These are phyloP conservation scores for Sinocyclocheilus anshuiensis DNA, from an alignment of 2,113 vertebrate species.

Conservation along the genomic window DNA sequence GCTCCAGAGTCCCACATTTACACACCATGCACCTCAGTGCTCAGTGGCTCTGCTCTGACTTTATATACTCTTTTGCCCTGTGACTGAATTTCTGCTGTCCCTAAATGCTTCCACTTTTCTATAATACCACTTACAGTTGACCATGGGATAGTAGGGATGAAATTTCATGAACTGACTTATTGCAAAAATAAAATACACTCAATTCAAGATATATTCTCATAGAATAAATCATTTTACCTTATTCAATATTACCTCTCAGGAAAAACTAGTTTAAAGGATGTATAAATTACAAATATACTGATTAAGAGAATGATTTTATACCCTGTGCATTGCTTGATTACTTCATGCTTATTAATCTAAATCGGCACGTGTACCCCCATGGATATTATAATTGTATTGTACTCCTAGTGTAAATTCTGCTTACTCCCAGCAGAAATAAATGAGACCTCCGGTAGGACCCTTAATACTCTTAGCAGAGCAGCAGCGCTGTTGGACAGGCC, in stretches of 20 bases:
- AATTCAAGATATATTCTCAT: neutral
- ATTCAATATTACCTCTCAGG: neutral
- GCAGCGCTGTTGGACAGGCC: slow-evolving; percentile 36
- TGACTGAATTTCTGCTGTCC: no score
- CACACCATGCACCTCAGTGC: no score
- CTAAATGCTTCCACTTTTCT: no score
- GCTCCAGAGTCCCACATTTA: no score
- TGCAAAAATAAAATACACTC: neutral
- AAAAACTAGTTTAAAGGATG: neutral
- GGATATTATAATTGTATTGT: slow-evolving; percentile 37
- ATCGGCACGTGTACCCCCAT: slow-evolving; percentile 13
- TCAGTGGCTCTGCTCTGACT: no score
- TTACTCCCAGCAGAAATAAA: slow-evolving; percentile 36
- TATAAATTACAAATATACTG: neutral
- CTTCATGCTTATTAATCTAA: slow-evolving; percentile 27
- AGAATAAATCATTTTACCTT: neutral
- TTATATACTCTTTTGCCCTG: no score
- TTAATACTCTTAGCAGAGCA: slow-evolving; percentile 29
- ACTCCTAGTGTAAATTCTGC: slow-evolving; percentile 38
- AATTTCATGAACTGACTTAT: no score
- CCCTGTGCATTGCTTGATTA: slow-evolving; percentile 23
- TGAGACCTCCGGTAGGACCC: slow-evolving; percentile 26
- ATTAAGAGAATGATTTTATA: slow-evolving; percentile 24
- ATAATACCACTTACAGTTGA: no score
- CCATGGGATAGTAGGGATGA: no score